A percentile compares a stretch with the other conserved stretches of the same genome.
Conservation (phyloP, 2,113 vertebrate genomes). For the Pseudorectes ferrugineus region DNA sequence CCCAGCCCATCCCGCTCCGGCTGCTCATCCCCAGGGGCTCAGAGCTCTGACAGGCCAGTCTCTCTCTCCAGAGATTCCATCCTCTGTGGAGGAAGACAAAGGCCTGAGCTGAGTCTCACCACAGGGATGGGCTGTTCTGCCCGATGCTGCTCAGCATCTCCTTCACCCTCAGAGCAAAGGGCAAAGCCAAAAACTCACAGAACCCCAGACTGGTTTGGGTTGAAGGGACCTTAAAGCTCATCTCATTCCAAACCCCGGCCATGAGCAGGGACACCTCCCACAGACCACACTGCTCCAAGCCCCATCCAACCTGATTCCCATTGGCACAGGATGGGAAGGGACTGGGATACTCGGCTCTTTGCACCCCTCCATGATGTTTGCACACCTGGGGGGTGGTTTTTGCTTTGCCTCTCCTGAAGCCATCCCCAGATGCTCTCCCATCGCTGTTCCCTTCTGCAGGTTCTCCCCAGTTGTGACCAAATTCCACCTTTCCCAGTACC, state of each 20-base stretch:
- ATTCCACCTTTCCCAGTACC: neutral
- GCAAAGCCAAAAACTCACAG: neutral
- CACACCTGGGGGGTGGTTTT: fast-evolving
- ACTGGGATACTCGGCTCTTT: neutral
- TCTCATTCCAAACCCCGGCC: neutral
- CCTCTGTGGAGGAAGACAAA: neutral
- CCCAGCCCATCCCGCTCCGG: fast-evolving
- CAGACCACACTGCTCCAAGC: neutral
- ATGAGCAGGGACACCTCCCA: neutral
- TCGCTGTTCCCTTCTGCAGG: neutral
- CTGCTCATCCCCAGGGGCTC: neutral
- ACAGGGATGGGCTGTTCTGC: neutral
- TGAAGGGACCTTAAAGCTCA: neutral
- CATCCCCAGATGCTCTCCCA: neutral
- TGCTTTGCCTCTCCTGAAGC: neutral
- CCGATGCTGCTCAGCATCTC: neutral
- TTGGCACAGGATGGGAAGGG: neutral
- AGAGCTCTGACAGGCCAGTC: neutral
- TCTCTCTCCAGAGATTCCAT: neutral
- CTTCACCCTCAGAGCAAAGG: neutral
- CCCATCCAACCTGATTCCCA: neutral
- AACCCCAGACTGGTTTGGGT: too few relatives aligned
- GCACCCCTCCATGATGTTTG: fast-evolving
- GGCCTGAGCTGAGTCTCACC: neutral
- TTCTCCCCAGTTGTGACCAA: neutral